These are phyloP conservation scores for Atherinomorus stipes DNA, from an alignment of 2,113 vertebrate genomes.

Conservation along the genomic window DNA sequence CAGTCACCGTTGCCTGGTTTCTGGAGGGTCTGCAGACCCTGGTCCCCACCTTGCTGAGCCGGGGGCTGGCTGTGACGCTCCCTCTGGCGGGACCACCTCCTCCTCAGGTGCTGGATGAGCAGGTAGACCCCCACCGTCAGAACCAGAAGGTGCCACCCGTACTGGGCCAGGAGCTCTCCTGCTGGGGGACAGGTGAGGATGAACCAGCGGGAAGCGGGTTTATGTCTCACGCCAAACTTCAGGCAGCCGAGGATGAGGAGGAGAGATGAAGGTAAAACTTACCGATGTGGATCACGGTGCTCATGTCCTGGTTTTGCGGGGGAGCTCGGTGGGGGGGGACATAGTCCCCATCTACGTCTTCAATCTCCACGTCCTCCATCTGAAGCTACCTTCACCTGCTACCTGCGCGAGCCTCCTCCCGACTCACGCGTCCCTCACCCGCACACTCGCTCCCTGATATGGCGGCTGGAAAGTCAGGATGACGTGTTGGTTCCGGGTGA, in stretches of 20 bases:
- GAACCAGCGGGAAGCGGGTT: not conserved
- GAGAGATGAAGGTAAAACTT: conserved; percentile 1
- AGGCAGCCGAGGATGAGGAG: too few species aligned
- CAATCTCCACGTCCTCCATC: conserved; percentile 62
- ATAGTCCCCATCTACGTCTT: conserved; percentile 30
- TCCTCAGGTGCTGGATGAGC: conserved; percentile 84
- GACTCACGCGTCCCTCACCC: too few species aligned
- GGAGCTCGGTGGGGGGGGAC: not conserved
- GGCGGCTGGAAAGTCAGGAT: too few species aligned
- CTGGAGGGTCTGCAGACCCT: too few species aligned
- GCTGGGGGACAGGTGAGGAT: conserved; percentile 47
- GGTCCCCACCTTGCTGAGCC: conserved; percentile 49
- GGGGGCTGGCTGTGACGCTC: not conserved
- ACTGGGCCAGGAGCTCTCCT: conserved; percentile 72
- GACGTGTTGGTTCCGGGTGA: too few species aligned
- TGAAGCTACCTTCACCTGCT: too few species aligned
- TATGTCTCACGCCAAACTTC: too few species aligned
- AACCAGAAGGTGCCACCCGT: conserved; percentile 90
- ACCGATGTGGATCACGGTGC: conserved; percentile 79
- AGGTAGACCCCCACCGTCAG: conserved; percentile 77
- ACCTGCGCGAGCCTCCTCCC: too few species aligned
- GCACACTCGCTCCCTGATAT: too few species aligned
- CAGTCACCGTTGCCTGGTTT: too few species aligned
- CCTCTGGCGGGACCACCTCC: conserved; percentile 51
- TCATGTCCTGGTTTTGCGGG: conserved; percentile 76